A percentile compares a stretch with the other conserved stretches of the same genome.
Evolutionary conservation across 1,140 invertebrate species (phyloP).

Genomic region (Drosophila kurseongensis): DNA sequence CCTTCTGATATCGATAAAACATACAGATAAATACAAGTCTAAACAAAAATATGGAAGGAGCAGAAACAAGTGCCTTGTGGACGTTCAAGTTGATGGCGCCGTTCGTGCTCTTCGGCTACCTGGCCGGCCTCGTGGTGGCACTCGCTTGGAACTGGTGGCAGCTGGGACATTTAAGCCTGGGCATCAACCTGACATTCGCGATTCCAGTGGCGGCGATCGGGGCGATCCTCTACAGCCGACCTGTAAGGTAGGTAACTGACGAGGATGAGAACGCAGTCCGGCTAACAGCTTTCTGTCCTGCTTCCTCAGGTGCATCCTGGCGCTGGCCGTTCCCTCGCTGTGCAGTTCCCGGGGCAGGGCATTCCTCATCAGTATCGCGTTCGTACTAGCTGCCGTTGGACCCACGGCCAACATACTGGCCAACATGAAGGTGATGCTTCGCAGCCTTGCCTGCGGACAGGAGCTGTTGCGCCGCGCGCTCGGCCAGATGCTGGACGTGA

Average conservation of each 20-base stretch:
- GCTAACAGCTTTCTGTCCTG: constrained; percentile 6
- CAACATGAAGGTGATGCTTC: constrained; percentile 91
- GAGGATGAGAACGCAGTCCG: too few species aligned
- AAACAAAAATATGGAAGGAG: not conserved
- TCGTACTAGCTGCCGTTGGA: constrained; percentile 91
- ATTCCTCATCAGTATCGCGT: constrained; percentile 90
- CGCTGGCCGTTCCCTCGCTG: constrained; percentile 91
- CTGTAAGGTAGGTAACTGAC: constrained; percentile 23
- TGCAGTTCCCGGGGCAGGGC: constrained; percentile 91
- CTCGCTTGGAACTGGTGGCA: constrained; percentile 51
- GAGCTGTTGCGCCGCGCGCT: constrained; percentile 89
- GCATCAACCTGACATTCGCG: constrained; percentile 14
- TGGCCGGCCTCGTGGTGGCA: constrained; percentile 19
- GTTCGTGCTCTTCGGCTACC: constrained; percentile 35
- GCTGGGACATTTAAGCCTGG: constrained; percentile 4
- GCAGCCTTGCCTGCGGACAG: constrained; percentile 92
- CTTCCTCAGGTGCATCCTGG: constrained; percentile 86
- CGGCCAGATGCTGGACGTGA: constrained; percentile 87
- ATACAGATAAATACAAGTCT: not conserved
- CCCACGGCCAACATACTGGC: constrained; percentile 91
- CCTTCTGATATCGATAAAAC: not conserved
- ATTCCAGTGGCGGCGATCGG: constrained; percentile 12
- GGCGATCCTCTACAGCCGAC: constrained; percentile 21
- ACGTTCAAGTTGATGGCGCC: constrained; percentile 35
- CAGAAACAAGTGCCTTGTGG: constrained; percentile 6